phyloP scores from a whole-genome alignment of 1,140 invertebrate species.

The Euura saliciscinereae region DNA sequence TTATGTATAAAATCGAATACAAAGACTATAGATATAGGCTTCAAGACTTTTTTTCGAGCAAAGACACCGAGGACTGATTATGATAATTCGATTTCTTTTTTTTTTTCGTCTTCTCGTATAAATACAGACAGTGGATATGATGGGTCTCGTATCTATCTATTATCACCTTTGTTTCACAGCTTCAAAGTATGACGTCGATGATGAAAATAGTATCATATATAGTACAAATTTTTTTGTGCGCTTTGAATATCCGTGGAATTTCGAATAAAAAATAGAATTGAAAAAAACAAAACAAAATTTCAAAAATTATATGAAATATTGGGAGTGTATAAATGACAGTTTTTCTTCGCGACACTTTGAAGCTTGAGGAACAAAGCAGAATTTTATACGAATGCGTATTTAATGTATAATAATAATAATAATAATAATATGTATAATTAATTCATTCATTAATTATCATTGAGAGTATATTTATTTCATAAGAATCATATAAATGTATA shows the following conservation, averaged over 20 bases:
- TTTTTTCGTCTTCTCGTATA: slow-evolving; percentile 28
- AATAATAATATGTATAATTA: slow-evolving; percentile 17
- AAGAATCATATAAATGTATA: slow-evolving; percentile 55
- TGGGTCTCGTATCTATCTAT: background rate
- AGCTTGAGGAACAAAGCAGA: slow-evolving; percentile 30
- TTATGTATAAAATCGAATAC: slow-evolving; percentile 25
- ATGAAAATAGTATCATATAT: background rate
- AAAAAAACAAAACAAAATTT: background rate
- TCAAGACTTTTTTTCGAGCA: slow-evolving; percentile 43
- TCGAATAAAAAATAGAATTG: background rate
- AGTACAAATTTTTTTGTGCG: background rate
- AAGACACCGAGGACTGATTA: slow-evolving; percentile 29
- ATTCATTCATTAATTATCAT: slow-evolving; percentile 18
- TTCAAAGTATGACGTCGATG: slow-evolving; percentile 32
- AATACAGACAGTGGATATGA: slow-evolving; percentile 44
- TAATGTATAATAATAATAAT: slow-evolving; percentile 41
- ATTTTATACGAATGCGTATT: slow-evolving; percentile 40
- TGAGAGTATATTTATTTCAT: slow-evolving; percentile 46
- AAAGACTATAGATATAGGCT: slow-evolving; percentile 35
- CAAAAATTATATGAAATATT: slow-evolving; percentile 1
- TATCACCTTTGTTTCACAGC: slow-evolving; percentile 30
- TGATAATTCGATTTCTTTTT: slow-evolving; percentile 30
- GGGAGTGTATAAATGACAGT: background rate
- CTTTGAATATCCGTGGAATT: background rate
- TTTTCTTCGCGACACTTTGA: slow-evolving; percentile 30